A percentile compares a stretch with the other conserved stretches of the same genome.
phyloP scores from a whole-genome alignment of 2,888 invertebrate genomes.

The Deroplatys truncata region DNA sequence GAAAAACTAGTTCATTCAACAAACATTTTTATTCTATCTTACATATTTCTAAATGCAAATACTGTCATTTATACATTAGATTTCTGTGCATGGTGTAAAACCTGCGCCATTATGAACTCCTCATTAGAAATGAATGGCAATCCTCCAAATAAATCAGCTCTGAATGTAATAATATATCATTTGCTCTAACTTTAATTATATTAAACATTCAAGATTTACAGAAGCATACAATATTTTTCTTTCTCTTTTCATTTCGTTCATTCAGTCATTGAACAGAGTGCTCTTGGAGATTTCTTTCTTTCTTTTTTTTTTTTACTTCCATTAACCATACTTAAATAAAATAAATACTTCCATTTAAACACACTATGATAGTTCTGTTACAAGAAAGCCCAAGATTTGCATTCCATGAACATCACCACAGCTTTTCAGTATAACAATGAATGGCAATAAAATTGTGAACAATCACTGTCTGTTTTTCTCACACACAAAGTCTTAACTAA shows the following conservation, averaged over 20 bases:
- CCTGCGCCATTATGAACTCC: not conserved
- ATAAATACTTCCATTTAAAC: constrained; percentile 23
- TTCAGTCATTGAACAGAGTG: not conserved
- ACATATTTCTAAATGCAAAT: constrained; percentile 1
- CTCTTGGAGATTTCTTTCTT: not conserved
- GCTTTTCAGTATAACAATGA: not conserved
- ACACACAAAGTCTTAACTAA: not conserved
- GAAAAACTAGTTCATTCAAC: not conserved
- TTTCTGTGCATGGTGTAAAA: not conserved
- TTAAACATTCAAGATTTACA: not conserved
- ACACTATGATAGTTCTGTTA: not conserved
- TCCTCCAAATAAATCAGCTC: not conserved
- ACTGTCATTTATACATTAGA: constrained; percentile 1
- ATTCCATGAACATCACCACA: not conserved
- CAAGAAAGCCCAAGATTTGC: not conserved
- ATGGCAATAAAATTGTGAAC: not conserved
- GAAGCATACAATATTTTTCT: not conserved
- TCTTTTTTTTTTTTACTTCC: not conserved
- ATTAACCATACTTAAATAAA: constrained; percentile 7
- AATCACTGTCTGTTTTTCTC: not conserved
- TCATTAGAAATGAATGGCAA: not conserved
- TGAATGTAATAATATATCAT: not conserved
- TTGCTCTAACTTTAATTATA: not conserved
- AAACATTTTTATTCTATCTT: not conserved
- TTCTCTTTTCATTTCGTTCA: not conserved